phyloP scores from a whole-genome alignment of 2,797 vertebrate genomes.

The Crenichthys baileyi region DNA sequence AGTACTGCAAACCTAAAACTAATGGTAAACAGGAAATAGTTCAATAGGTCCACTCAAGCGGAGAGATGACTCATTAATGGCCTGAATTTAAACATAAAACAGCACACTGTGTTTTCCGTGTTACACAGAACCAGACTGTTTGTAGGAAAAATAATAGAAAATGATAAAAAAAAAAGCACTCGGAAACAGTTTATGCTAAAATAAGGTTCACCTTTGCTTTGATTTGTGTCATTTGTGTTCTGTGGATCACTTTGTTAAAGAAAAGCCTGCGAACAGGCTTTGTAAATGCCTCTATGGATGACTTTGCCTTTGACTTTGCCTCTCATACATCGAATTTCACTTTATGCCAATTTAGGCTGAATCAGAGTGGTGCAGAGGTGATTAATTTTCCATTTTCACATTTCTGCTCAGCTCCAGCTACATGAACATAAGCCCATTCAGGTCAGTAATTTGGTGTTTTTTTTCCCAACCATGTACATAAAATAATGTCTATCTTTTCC shows the following conservation, averaged over 20 bases:
- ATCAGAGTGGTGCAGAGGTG: conserved; percentile 45
- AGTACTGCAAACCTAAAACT: conserved; percentile 59
- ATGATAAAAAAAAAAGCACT: conserved; percentile 28
- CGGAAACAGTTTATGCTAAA: conserved; percentile 42
- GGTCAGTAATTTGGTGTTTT: conserved; percentile 30
- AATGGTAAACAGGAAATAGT: conserved; percentile 79
- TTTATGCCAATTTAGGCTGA: conserved; percentile 55
- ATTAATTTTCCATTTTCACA: conserved; percentile 60
- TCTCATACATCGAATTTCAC: conserved; percentile 49
- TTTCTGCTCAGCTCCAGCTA: conserved; percentile 34
- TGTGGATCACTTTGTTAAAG: conserved; percentile 37
- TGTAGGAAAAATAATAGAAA: not conserved
- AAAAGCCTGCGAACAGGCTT: conserved; percentile 47
- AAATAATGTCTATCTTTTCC: conserved; percentile 22
- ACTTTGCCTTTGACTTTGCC: conserved; percentile 60
- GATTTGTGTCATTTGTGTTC: conserved; percentile 54
- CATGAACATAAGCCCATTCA: conserved; percentile 42
- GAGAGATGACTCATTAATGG: conserved; percentile 74
- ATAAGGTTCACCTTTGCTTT: conserved; percentile 44
- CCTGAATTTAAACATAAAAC: conserved; percentile 56
- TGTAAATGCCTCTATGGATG: conserved; percentile 54
- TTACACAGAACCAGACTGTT: conserved; percentile 39
- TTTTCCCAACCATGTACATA: conserved; percentile 12
- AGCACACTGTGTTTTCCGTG: conserved; percentile 28
- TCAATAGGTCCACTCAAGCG: conserved; percentile 70